Percentiles rank a stretch among this genome's conserved stretches.
phyloP scores from a whole-genome alignment of 92 coral and sea anemone genomes.

The Phenganax stokvisi region DNA sequence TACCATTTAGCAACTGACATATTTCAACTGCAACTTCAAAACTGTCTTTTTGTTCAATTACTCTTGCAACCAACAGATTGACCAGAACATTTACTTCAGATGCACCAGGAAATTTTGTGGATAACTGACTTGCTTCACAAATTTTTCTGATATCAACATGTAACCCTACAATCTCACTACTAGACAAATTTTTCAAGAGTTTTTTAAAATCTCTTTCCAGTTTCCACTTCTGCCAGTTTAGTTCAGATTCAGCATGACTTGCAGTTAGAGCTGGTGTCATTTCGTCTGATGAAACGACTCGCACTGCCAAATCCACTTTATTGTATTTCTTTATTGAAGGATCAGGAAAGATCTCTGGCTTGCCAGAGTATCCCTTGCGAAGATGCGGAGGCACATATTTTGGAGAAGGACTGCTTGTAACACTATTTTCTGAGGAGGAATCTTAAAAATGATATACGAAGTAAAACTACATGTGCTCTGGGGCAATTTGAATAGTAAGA shows the following conservation, averaged over 20 bases:
- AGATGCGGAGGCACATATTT: constrained; percentile 30
- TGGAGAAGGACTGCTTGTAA: neutral
- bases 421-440: constrained; percentile 18
- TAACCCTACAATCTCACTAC: constrained; percentile 44
- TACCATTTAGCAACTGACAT: constrained; percentile 68
- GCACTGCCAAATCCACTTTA: neutral
- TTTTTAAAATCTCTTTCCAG: constrained; percentile 72
- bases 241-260: constrained; percentile 48
- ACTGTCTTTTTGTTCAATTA: constrained; percentile 60
- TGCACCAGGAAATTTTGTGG: constrained; percentile 71
- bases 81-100: constrained; percentile 73
- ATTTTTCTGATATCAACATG: constrained; percentile 49
- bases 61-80: constrained; percentile 59
- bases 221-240: constrained; percentile 92
- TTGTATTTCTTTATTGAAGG: neutral
- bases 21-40: constrained; percentile 57
- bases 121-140: constrained; percentile 63
- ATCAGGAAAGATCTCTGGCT: constrained; percentile 30
- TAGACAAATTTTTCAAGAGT: constrained; percentile 51
- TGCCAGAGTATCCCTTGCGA: constrained; percentile 24
- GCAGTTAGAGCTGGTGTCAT: neutral
- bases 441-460: neutral
- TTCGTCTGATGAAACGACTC: neutral
- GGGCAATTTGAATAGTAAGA: no score
- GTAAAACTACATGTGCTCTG: neutral